Evolutionary conservation across 1,140 invertebrate genomes (phyloP).

Genomic region (Neelides sp.): DNA sequence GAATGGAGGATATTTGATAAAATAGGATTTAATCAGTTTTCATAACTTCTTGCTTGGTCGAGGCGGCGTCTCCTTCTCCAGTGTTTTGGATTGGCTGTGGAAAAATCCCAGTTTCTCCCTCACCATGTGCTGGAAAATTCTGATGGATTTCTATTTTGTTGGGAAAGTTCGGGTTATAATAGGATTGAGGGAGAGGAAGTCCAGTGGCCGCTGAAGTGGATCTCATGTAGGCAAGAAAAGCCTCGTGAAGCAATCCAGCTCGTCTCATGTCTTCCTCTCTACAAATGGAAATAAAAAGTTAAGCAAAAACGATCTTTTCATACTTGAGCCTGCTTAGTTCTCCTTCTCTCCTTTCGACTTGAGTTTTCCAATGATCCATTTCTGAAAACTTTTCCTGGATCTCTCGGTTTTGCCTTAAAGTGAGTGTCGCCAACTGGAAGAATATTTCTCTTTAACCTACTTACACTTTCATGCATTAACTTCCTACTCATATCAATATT

Average conservation of each 20-base stretch:
- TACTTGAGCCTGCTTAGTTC: conserved; percentile 21
- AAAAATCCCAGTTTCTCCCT: too few relatives aligned
- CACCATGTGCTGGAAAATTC: too few relatives aligned
- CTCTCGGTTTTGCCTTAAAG: conserved; percentile 10
- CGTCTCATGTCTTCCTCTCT: conserved; percentile 20
- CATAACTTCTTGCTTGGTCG: too few relatives aligned
- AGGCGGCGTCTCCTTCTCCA: too few relatives aligned
- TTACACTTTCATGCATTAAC: too few relatives aligned
- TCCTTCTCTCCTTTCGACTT: conserved; percentile 15
- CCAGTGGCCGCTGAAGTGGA: conserved; percentile 17
- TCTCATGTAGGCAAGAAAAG: conserved; percentile 19
- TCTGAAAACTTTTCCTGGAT: conserved; percentile 17
- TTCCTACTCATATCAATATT: too few relatives aligned
- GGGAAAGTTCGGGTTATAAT: too few relatives aligned
- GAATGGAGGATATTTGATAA: too few relatives aligned
- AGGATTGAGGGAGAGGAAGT: conserved; percentile 17
- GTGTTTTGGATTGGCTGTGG: too few relatives aligned
- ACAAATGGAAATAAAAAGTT: conserved; percentile 1
- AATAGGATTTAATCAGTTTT: too few relatives aligned
- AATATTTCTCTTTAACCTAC: background rate
- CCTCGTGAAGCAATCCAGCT: conserved; percentile 18
- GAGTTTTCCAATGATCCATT: conserved; percentile 18
- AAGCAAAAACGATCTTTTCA: background rate
- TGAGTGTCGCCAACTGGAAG: conserved; percentile 11
- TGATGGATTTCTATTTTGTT: too few relatives aligned